These are phyloP conservation scores for Colinus virginianus DNA, from an alignment of 2,113 vertebrate species.

Conservation along the genomic window DNA sequence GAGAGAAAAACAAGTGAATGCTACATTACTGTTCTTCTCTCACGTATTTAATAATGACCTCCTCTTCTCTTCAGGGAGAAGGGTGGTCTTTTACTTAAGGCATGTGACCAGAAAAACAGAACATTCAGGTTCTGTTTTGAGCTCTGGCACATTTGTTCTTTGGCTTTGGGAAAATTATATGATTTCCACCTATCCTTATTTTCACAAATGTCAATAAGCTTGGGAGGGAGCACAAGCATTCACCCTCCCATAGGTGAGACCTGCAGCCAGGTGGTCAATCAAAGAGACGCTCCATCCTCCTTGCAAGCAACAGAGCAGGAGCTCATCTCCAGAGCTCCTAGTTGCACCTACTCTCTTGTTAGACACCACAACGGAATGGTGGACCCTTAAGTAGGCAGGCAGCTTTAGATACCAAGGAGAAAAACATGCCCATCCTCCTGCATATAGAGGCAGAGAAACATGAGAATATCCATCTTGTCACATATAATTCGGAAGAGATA, in stretches of 20 bases:
- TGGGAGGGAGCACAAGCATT: not conserved
- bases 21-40: not conserved
- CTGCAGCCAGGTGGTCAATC: not conserved
- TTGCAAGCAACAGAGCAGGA: not conserved
- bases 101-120: not conserved
- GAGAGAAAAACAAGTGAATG: not conserved
- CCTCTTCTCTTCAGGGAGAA: not conserved
- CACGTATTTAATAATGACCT: not conserved
- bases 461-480: not conserved
- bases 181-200: not conserved
- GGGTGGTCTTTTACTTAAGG: not conserved
- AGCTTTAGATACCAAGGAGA: not conserved
- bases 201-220: not conserved
- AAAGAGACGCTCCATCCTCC: not conserved
- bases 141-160: not conserved
- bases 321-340: not conserved
- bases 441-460: fast-evolving
- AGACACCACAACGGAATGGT: not conserved
- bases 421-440: not conserved
- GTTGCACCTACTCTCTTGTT: not conserved
- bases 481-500: not conserved
- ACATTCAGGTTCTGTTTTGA: not conserved
- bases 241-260: not conserved
- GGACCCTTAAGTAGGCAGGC: not conserved
- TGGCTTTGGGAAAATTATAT: not conserved